Percentiles rank a stretch among this genome's conserved stretches.
Evolutionary conservation across 2,113 vertebrate species (phyloP).

Genomic region (Puma concolor): DNA sequence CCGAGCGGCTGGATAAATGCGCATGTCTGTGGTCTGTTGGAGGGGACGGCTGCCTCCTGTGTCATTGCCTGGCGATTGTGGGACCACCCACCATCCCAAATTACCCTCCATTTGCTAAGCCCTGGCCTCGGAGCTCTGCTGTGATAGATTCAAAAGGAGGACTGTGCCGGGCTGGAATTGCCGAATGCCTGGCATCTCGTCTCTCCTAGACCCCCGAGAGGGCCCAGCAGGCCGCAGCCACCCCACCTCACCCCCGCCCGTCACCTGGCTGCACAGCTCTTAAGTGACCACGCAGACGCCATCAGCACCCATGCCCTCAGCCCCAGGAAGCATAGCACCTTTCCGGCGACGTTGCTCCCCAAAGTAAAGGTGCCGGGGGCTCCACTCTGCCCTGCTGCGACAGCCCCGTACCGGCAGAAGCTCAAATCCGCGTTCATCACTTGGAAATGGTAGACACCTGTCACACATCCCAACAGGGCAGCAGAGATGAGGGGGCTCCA

Average conservation of each 20-base stretch:
- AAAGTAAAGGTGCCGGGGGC: too few species aligned
- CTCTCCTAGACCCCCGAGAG: background rate
- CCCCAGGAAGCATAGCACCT: background rate
- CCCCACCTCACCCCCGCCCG: background rate
- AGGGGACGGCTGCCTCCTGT: background rate
- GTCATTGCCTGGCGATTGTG: background rate
- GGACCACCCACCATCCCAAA: constrained; percentile 66
- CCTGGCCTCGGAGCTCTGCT: background rate
- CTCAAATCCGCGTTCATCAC: rapidly evolving
- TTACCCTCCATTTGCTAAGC: background rate
- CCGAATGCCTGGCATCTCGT: background rate
- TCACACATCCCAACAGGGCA: rapidly evolving
- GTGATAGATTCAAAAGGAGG: background rate
- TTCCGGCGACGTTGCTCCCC: background rate
- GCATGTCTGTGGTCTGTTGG: background rate
- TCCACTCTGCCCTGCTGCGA: background rate
- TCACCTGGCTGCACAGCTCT: rapidly evolving
- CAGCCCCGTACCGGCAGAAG: too few species aligned
- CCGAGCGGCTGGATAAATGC: background rate
- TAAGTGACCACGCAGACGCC: background rate
- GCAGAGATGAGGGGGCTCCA: rapidly evolving
- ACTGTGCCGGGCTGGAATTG: background rate
- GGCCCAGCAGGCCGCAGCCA: background rate
- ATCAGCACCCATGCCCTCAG: rapidly evolving
- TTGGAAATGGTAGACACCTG: too few species aligned